A percentile compares a stretch with the other conserved stretches of the same genome.
phyloP scores from a whole-genome alignment of 1,140 invertebrate genomes.

The Zaprionus ghesquierei region DNA sequence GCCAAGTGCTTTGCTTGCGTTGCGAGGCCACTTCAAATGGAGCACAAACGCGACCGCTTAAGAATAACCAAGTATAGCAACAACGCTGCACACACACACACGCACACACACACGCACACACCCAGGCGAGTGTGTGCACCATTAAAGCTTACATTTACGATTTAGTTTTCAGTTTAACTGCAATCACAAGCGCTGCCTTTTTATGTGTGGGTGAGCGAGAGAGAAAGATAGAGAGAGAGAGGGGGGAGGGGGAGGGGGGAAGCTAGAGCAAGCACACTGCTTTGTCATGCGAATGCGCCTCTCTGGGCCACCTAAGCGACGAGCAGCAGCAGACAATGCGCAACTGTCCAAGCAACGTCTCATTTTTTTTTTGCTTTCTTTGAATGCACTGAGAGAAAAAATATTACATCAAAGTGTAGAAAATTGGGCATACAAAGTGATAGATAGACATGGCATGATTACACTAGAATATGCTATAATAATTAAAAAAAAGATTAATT shows the following conservation, averaged over 20 bases:
- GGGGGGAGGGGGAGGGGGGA: not conserved
- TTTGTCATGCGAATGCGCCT: not conserved
- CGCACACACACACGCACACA: not conserved
- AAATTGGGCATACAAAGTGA: too few relatives aligned
- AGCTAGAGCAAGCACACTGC: not conserved
- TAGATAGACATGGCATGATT: too few relatives aligned
- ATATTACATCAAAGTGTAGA: too few relatives aligned
- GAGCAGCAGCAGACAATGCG: conserved; percentile 17
- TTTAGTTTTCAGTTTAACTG: conserved; percentile 69
- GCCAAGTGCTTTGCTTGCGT: conserved; percentile 54
- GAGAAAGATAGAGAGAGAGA: not conserved
- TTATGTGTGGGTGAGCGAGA: not conserved
- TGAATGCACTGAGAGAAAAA: conserved; percentile 29
- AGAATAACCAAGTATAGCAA: conserved; percentile 60
- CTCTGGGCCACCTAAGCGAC: not conserved
- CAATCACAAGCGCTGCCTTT: conserved; percentile 15
- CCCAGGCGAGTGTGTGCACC: conserved; percentile 18
- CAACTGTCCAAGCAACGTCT: not conserved
- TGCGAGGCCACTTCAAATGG: conserved; percentile 74
- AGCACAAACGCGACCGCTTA: conserved; percentile 76
- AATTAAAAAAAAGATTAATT: too few relatives aligned
- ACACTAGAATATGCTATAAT: too few relatives aligned
- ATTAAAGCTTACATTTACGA: conserved; percentile 67
- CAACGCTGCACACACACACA: conserved; percentile 3
- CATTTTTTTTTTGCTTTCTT: not conserved